A percentile compares a stretch with the other conserved stretches of the same genome.
These are phyloP conservation scores for Urophycis tenuis DNA, from an alignment of 2,797 vertebrate genomes.

Conservation along the genomic window DNA sequence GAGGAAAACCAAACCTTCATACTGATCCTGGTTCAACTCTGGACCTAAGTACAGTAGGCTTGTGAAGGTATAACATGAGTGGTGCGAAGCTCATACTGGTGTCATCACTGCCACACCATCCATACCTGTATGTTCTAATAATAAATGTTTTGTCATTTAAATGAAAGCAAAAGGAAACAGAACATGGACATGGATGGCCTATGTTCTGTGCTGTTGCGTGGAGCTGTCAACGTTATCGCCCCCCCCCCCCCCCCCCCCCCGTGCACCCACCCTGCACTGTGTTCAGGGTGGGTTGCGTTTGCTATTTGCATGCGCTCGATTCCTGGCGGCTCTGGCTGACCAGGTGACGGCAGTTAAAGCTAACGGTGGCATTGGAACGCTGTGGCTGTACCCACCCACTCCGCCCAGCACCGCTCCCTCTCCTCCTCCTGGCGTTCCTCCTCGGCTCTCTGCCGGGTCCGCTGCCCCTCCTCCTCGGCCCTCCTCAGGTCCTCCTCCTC, in stretches of 20 bases:
- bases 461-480: conserved; percentile 60
- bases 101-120: not conserved
- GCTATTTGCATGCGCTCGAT: too few species aligned
- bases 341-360: not conserved
- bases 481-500: conserved; percentile 67
- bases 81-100: not conserved
- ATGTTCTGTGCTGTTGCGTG: too few species aligned
- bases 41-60: not conserved
- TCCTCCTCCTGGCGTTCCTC: conserved; percentile 53
- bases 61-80: not conserved
- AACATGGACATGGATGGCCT: too few species aligned
- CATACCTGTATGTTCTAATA: too few species aligned
- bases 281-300: too few species aligned
- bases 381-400: conserved; percentile 76
- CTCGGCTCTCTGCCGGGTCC: conserved; percentile 62
- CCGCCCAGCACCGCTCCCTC: conserved; percentile 73
- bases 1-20: not conserved
- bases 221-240: too few species aligned
- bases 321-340: too few species aligned
- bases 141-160: too few species aligned
- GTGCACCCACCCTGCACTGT: too few species aligned
- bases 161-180: too few species aligned
- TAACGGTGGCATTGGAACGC: not conserved
- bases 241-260: too few species aligned
- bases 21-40: not conserved